Base-by-base conservation (phyloP, 2,797 vertebrate species). In the Odontamblyopus rebecca region DNA sequence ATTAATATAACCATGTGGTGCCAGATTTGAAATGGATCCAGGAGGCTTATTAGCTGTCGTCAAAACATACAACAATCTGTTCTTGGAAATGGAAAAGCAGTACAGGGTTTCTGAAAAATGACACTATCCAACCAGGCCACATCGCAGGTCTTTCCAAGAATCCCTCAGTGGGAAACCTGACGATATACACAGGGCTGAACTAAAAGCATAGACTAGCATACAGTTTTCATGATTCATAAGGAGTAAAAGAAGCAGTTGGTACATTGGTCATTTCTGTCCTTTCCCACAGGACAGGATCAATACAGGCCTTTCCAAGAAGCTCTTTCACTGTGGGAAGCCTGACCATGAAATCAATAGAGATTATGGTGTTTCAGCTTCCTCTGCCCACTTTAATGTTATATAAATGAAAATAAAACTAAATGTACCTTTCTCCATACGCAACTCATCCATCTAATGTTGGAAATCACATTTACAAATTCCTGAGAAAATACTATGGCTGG, bases 291-390 rank as follows among this genome's bases (percentile, higher is more conserved):
- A 8, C 35, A 72, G 44, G 6, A 4, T n/a, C 65, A 19, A 11
- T 54, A 41, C 60, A 9, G 59, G 2, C 12, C 12, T 71, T 83
- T 86, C 77, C 67, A 48, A 71, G 85, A 77, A 70, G 67, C 71
- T 23, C 44, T 60, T 19, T 16, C 26, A 27, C 68, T 69, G 41
- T 71, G 67, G 69, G n/a, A 60, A 70, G 62, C 69, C 48, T 50
- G 41, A 53, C 61, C 54, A 71, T 41, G 66, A 71, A 81, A 74
- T 84, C 78, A 78, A 81, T 82, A 64, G 54, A 62, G 65, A 63
- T 32, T 29, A 62, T 71, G 60, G 38, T 51, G 15, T 66, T 19
- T 51, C 59, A 61, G 59, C 1, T 6, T 59, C 5, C 12, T 61
- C 29, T 61, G 59, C 0, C 27, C 59, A 61, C 27, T 13, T 30